Conservation (phyloP, 2,797 vertebrate genomes). For the Molossus alvarezi region DNA sequence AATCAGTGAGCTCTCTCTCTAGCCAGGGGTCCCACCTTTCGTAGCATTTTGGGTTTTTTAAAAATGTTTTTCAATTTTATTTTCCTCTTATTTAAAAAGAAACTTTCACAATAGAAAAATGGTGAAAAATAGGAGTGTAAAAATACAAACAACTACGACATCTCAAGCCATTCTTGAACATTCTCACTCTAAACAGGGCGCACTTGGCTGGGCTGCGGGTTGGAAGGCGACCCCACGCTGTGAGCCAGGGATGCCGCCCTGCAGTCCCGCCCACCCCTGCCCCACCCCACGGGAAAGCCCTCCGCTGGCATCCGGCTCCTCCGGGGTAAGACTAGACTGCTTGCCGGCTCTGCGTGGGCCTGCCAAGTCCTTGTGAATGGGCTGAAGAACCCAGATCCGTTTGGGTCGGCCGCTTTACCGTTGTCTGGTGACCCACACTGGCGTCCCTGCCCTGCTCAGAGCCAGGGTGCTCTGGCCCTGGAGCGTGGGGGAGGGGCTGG, state of each 20-base stretch:
- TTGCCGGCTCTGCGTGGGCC: not conserved
- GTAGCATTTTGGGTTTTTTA: not conserved
- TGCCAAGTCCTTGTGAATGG: not conserved
- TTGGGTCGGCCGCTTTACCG: not conserved
- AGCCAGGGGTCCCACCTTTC: not conserved
- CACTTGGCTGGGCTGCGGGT: not conserved
- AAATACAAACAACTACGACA: not conserved
- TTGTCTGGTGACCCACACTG: not conserved
- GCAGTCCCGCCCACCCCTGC: not conserved
- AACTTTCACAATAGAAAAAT: not conserved
- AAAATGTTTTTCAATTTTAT: not conserved
- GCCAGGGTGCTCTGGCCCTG: not conserved
- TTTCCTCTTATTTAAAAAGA: constrained; percentile 43
- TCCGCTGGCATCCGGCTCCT: not conserved
- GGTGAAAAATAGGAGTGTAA: not conserved
- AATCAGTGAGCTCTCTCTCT: not conserved
- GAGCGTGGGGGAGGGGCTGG: not conserved
- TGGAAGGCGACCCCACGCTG: not conserved
- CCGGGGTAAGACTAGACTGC: not conserved
- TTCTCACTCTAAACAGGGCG: constrained; percentile 9
- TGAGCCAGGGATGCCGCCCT: not conserved
- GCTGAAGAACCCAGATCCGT: not conserved
- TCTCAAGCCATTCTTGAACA: constrained; percentile 20
- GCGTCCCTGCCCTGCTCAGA: too few species aligned
- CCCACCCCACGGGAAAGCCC: not conserved